A percentile compares a stretch with the other conserved stretches of the same genome.
Conservation (phyloP, 2,888 invertebrate species). For the Lasioglossum oenotherae region DNA sequence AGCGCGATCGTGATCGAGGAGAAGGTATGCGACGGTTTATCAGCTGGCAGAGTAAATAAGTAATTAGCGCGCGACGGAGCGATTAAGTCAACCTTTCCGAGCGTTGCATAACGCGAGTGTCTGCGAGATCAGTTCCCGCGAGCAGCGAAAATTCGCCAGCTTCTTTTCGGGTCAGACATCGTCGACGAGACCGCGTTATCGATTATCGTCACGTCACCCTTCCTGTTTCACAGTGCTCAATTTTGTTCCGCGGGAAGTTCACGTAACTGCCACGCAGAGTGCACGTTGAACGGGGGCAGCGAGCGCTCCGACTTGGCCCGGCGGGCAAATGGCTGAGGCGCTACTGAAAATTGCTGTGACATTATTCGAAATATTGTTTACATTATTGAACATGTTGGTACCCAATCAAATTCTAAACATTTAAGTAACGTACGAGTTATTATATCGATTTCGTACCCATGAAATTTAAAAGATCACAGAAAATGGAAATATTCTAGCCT, state of each 20-base stretch:
- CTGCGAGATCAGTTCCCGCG: background rate
- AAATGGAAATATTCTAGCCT: too few relatives aligned
- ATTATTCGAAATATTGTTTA: too few relatives aligned
- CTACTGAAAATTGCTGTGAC: too few relatives aligned
- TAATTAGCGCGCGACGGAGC: background rate
- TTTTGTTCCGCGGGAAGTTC: background rate
- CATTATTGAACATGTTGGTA: too few relatives aligned
- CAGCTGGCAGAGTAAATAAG: slow-evolving; percentile 19
- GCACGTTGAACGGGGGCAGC: background rate
- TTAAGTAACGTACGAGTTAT: too few relatives aligned
- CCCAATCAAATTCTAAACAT: too few relatives aligned
- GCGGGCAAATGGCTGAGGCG: background rate
- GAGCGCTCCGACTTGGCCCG: background rate
- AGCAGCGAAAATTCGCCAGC: background rate
- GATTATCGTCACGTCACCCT: background rate
- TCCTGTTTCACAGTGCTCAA: background rate
- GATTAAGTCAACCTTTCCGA: background rate
- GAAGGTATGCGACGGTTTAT: slow-evolving; percentile 7
- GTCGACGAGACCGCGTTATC: background rate
- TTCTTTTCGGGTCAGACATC: background rate
- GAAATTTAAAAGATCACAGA: too few relatives aligned
- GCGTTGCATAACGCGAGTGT: background rate
- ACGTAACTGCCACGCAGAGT: background rate
- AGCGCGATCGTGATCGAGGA: background rate
- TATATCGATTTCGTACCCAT: too few relatives aligned